Evolutionary conservation across 2,113 vertebrate genomes (phyloP), one percentile per base, ranked within the genome.

Genomic region (Entelurus aequoreus): DNA sequence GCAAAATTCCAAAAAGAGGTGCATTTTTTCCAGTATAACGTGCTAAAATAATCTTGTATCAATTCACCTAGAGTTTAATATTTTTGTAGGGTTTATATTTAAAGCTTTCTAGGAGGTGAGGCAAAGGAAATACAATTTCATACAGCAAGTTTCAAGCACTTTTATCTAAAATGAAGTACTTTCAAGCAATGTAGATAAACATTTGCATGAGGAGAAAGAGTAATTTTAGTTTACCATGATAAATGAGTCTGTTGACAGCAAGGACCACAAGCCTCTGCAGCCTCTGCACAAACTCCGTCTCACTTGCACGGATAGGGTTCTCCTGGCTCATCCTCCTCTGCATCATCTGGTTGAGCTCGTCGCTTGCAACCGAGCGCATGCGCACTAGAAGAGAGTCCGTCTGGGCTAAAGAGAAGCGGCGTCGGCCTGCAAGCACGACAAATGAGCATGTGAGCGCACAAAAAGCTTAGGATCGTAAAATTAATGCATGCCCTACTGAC

Each of bases 281-380:
- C 28, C 97, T 87, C 63, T 99, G 97, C 0, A 92, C 83, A 28
- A 97, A 93, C 77, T 99, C 97, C 0, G 92, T 72, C 69, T 99
- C 96, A 2, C 90, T 92, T 28, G 95, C 94, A 64, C 93, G 90
- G 54, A 93, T 77, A 0, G 95, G 92, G 83, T 91, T 94, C 84
- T 98, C 97, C 78, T 95, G 94, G 83, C 94, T 98, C 94, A 98
- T 94, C 69, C 94, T 90, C 47, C 92, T 87, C 61, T 97, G 95
- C 92, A 98, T 94, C 94, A 99, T 94, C 75, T 92, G 85, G 46
- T 90, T 88, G 42, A 99, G 94, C 67, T 98, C 97, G 35, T 98
- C 94, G 11, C 90, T 95, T 58, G 97, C 96, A 62, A 98, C 90
- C 0, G 92, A 94, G 9, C 94, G 94, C 95, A 99, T 97, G 73